Percentiles rank a stretch among this genome's conserved stretches.
Evolutionary conservation across 2,797 vertebrate species (phyloP).

Genomic region (Phylloscopus collybita): DNA sequence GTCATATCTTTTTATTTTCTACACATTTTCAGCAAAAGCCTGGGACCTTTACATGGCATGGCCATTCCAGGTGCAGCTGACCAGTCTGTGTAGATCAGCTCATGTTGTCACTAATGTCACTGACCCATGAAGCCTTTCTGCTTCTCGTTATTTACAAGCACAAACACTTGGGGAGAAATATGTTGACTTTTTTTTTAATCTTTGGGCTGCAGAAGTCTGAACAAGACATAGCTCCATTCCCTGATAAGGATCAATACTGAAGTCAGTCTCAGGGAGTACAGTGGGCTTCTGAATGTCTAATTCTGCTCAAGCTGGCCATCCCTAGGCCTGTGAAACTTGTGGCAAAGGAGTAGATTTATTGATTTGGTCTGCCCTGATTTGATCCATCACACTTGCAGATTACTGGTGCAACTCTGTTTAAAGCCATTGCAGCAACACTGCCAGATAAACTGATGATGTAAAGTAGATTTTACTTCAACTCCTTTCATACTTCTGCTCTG

Average conservation of each 20-base stretch:
- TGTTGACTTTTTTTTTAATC: not conserved
- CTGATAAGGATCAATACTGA: not conserved
- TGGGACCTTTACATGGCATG: fast-evolving
- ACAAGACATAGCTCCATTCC: not conserved
- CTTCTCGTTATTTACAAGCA: not conserved
- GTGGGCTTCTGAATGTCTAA: not conserved
- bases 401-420: not conserved
- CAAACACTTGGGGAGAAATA: not conserved
- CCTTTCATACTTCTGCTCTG: not conserved
- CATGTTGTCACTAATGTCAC: not conserved
- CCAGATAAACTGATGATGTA: not conserved
- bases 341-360: not conserved
- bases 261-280: not conserved
- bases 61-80: not conserved
- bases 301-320: not conserved
- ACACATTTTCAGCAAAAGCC: not conserved
- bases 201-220: not conserved
- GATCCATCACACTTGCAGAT: not conserved
- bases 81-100: not conserved
- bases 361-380: not conserved
- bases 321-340: not conserved
- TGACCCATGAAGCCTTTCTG: not conserved
- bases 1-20: not conserved
- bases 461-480: not conserved
- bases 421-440: not conserved